Evolutionary conservation across 2,797 vertebrate genomes (phyloP), one percentile per base, ranked within the genome.

Genomic region (Eurystomus glaucurus): DNA sequence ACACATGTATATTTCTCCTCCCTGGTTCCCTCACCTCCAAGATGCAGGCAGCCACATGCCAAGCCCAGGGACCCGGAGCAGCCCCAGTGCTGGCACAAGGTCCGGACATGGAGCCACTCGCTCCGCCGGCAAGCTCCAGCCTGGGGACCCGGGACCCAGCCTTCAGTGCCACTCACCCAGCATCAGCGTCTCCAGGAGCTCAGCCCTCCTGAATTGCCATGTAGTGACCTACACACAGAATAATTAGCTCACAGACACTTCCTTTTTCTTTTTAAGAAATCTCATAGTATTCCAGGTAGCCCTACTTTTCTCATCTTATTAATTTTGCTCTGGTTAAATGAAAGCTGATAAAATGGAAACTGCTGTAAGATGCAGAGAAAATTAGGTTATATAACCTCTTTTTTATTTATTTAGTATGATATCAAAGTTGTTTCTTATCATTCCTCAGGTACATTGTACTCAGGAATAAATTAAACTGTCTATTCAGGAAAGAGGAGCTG

Each of bases 351-450:
- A 96, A 96, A 92, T 54, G 90, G 80, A 96, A 70, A 74, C 28
- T 41, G 61, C 57, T 91, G 41, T 88, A 93, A 85, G 61, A 90
- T 45, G 61, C 35, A 21, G 50, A 78, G 72, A 97, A 95, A 92
- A 96, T 88, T 82, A 68, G 75, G 85, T 95, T 97, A 92, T 65
- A 13, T 88, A 94, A 96, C 51, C 61, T 75, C 15, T 81, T 97
- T 94, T 97, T 97, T 96, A 84, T 97, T 96, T 96, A 94, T 97
- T 96, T 96, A 95, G 68, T 62, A 26, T 87, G 48, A 76, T 95
- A 97, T 89, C 64, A 88, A 92, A 96, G 74, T 91, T 96, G 89
- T 86, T 97, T 97, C 94, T 97, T 97, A 93, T 95, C 91, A 41
- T 77, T 96, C 64, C 88, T 92, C 92, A 96, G 85, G 81, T 97